These are phyloP conservation scores for Brachyhypopomus gauderio DNA, from an alignment of 2,113 vertebrate species.

Conservation along the genomic window DNA sequence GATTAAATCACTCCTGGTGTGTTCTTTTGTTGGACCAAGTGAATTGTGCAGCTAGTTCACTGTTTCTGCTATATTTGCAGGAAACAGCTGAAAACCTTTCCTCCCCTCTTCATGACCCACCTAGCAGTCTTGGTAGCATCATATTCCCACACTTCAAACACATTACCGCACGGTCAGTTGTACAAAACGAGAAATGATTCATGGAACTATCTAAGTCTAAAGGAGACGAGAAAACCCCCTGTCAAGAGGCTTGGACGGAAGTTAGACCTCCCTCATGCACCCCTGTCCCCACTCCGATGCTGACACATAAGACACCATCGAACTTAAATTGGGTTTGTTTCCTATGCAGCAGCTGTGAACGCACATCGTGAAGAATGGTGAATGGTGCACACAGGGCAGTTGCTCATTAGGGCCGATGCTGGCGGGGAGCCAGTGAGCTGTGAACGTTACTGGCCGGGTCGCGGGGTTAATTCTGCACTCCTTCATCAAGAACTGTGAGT, in stretches of 20 bases:
- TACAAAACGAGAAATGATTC: conserved; percentile 10
- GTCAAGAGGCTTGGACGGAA: conserved; percentile 56
- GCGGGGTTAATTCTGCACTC: conserved; percentile 72
- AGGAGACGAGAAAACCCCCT: conserved; percentile 2
- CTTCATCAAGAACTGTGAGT: conserved; percentile 68
- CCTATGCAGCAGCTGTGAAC: conserved; percentile 73
- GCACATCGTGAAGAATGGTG: conserved; percentile 62
- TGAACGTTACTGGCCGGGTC: conserved; percentile 62
- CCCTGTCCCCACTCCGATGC: conserved; percentile 60
- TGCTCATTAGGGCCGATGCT: conserved; percentile 68
- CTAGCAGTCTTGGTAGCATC: neutral
- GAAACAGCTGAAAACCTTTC: conserved; percentile 63
- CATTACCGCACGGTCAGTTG: conserved; percentile 1
- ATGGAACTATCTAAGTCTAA: conserved; percentile 19
- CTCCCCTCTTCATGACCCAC: neutral
- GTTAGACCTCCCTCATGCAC: conserved; percentile 51
- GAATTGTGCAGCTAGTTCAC: conserved; percentile 62
- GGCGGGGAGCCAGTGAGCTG: conserved; percentile 57
- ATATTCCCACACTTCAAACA: neutral
- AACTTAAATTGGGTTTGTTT: conserved; percentile 77
- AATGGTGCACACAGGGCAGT: conserved; percentile 55
- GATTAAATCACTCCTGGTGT: conserved; percentile 62
- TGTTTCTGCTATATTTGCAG: conserved; percentile 67
- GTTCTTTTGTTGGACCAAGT: conserved; percentile 37
- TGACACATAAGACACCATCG: conserved; percentile 69